These are phyloP conservation scores for Diaphora mendica DNA, from an alignment of 2,888 invertebrate species.

Conservation along the genomic window DNA sequence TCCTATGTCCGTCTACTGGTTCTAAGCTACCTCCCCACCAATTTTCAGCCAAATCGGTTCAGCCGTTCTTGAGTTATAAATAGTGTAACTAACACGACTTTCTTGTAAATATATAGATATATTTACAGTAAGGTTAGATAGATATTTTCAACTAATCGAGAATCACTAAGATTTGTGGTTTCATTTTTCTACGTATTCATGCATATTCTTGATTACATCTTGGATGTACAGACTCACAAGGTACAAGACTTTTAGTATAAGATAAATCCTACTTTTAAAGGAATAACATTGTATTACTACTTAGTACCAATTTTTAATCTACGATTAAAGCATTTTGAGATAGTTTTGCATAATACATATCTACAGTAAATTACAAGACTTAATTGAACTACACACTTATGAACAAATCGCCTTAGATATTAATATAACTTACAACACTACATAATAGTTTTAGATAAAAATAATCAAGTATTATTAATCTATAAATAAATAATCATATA, in stretches of 20 bases:
- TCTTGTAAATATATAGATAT: no score
- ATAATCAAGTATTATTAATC: not conserved
- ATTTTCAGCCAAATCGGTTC: no score
- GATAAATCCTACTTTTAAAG: not conserved
- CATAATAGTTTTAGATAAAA: not conserved
- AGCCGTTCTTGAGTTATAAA: no score
- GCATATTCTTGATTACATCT: not conserved
- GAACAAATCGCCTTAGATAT: not conserved
- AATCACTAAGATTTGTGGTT: not conserved
- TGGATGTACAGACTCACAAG: not conserved
- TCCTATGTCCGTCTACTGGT: no score
- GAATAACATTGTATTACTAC: not conserved
- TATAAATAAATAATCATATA: no score
- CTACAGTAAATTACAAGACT: not conserved
- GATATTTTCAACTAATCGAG: not conserved
- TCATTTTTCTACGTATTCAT: not conserved
- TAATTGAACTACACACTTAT: not conserved
- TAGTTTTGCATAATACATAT: conserved; percentile 4
- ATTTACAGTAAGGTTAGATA: no score
- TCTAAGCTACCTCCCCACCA: no score
- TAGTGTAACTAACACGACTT: no score
- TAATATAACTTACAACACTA: not conserved
- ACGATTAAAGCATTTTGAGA: conserved; percentile 15
- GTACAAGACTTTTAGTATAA: not conserved
- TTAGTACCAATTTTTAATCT: conserved; percentile 7